These are phyloP conservation scores for Sternotherus odoratus DNA, from an alignment of 2,797 vertebrate genomes.

Conservation along the genomic window DNA sequence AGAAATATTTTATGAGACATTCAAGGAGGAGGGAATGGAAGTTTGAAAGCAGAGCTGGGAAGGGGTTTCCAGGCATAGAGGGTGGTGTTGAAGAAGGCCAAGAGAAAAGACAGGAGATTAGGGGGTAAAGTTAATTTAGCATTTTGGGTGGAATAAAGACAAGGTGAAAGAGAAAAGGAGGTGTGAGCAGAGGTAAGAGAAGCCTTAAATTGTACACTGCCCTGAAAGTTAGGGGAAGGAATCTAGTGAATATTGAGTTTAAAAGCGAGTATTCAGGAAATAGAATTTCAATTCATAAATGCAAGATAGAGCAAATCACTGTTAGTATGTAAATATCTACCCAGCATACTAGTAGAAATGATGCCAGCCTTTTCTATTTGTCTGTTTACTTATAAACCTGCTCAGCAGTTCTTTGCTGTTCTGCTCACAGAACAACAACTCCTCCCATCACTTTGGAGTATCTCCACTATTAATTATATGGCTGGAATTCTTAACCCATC, in stretches of 20 bases:
- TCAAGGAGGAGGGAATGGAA: background rate
- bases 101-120: background rate
- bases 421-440: background rate
- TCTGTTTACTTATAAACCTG: background rate
- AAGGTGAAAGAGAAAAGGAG: background rate
- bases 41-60: background rate
- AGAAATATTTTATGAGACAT: background rate
- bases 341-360: background rate
- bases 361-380: background rate
- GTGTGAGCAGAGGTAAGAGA: background rate
- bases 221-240: background rate
- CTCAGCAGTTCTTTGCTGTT: background rate
- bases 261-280: background rate
- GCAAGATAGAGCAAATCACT: background rate
- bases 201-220: fast-evolving
- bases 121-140: background rate
- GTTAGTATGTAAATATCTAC: background rate
- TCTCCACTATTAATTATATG: background rate
- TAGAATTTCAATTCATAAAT: background rate
- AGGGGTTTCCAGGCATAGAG: background rate
- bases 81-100: background rate
- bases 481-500: background rate
- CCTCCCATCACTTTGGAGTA: background rate
- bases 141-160: background rate
- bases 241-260: background rate